Conservation (phyloP, 2,113 vertebrate species). For the Variabilichromis moorii region DNA sequence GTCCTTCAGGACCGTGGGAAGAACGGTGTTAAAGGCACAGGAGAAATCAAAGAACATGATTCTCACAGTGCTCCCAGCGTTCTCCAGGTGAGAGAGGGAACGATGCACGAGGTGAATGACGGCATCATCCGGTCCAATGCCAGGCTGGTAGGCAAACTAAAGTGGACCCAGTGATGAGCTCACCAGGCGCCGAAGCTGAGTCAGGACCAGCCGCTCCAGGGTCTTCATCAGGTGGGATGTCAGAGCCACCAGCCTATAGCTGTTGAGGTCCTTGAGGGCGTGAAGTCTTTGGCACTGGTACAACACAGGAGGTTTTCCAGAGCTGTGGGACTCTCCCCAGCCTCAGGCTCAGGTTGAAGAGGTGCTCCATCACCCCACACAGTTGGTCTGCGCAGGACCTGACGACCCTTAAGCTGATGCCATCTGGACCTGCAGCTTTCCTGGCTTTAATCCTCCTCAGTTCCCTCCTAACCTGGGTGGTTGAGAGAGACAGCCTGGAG, state of each 20-base stretch:
- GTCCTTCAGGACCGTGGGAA: too few species aligned
- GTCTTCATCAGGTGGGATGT: too few species aligned
- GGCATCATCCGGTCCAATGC: rapidly evolving
- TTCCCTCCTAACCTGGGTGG: neutral
- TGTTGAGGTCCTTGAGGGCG: too few species aligned
- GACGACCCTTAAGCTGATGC: rapidly evolving
- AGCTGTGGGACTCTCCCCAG: neutral
- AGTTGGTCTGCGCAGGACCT: rapidly evolving
- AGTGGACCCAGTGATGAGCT: too few species aligned
- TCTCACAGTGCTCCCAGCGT: too few species aligned
- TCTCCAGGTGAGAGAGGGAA: too few species aligned
- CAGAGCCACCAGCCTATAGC: too few species aligned
- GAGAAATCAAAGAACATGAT: too few species aligned
- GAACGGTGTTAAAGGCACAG: rapidly evolving
- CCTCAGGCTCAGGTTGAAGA: neutral
- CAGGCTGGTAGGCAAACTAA: too few species aligned
- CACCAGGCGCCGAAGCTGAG: rapidly evolving
- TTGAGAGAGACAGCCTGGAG: neutral
- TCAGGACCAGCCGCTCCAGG: rapidly evolving
- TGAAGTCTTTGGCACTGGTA: too few species aligned
- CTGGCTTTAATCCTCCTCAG: neutral
- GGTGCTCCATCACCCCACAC: neutral
- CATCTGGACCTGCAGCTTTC: neutral
- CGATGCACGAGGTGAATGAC: rapidly evolving
- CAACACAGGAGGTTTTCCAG: neutral